Percentiles rank a stretch among this genome's conserved stretches.
Conservation (phyloP, 2,888 invertebrate genomes). For the Sminthurinus aureus region DNA sequence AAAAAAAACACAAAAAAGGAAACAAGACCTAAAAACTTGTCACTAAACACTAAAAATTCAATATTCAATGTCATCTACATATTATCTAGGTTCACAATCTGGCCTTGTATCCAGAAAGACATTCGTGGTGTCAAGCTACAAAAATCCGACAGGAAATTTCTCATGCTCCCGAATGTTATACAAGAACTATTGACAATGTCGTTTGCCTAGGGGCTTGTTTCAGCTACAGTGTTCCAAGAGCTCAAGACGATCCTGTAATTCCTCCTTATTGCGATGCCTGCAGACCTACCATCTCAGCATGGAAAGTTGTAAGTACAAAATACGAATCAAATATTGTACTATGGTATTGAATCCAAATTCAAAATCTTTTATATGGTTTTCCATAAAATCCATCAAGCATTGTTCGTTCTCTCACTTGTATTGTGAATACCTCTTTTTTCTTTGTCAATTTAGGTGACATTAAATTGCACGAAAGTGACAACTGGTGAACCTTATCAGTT, state of each 20-base stretch:
- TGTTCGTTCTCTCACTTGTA: background rate
- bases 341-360: background rate
- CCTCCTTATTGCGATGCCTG: constrained; percentile 76
- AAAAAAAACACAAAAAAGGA: background rate
- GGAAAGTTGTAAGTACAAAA: constrained; percentile 69
- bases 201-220: constrained; percentile 77
- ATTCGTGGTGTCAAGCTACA: constrained; percentile 75
- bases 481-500: constrained; percentile 54
- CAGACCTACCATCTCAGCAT: constrained; percentile 71
- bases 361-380: background rate
- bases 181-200: constrained; percentile 73
- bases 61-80: background rate
- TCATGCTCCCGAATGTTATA: constrained; percentile 70
- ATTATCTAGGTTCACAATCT: constrained; percentile 72
- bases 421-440: background rate
- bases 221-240: constrained; percentile 74
- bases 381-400: background rate
- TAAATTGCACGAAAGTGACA: constrained; percentile 65
- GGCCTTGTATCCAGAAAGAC: constrained; percentile 73
- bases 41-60: background rate
- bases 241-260: constrained; percentile 70
- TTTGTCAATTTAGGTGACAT: constrained; percentile 66
- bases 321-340: background rate
- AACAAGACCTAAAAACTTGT: background rate
- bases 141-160: constrained; percentile 73